Percentiles rank a stretch among this genome's conserved stretches.
phyloP scores from a whole-genome alignment of 2,888 invertebrate genomes.

The Megastigmus dorsalis region DNA sequence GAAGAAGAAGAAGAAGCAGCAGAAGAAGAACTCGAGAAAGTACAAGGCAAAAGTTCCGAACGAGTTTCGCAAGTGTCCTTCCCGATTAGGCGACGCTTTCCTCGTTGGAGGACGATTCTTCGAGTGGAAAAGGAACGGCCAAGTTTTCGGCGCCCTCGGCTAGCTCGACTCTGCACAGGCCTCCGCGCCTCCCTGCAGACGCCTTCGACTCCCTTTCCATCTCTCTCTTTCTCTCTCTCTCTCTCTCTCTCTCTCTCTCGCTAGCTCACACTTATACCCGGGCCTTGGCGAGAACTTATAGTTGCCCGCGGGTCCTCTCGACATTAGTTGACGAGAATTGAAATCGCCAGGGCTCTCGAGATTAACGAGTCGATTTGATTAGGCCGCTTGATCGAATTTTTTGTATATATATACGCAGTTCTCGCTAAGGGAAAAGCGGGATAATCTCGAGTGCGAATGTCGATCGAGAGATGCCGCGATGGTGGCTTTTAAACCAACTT shows the following conservation, averaged over 20 bases:
- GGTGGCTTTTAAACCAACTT: too few relatives aligned
- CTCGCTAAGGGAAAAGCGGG: too few relatives aligned
- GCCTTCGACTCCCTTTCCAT: neutral
- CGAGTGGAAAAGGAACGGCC: constrained; percentile 31
- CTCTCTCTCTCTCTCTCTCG: too few relatives aligned
- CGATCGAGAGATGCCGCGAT: too few relatives aligned
- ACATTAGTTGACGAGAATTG: constrained; percentile 16
- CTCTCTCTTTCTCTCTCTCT: neutral
- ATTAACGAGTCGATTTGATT: constrained; percentile 40
- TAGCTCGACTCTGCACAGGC: too few relatives aligned
- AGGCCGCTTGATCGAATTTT: constrained; percentile 7
- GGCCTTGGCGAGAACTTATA: neutral
- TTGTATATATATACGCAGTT: neutral
- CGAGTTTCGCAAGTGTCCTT: constrained; percentile 54
- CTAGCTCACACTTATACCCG: too few relatives aligned
- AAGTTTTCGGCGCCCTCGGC: constrained; percentile 40
- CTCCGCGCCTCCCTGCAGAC: too few relatives aligned
- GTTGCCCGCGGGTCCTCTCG: neutral
- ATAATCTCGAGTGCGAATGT: too few relatives aligned
- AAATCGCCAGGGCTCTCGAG: constrained; percentile 14
- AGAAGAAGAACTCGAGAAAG: constrained; percentile 30
- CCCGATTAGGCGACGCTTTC: constrained; percentile 50
- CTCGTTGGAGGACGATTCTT: constrained; percentile 39
- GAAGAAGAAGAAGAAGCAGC: too few relatives aligned
- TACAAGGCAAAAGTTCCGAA: constrained; percentile 52